Conservation (phyloP, 2,797 vertebrate genomes). For the Tympanoctomys barrerae region DNA sequence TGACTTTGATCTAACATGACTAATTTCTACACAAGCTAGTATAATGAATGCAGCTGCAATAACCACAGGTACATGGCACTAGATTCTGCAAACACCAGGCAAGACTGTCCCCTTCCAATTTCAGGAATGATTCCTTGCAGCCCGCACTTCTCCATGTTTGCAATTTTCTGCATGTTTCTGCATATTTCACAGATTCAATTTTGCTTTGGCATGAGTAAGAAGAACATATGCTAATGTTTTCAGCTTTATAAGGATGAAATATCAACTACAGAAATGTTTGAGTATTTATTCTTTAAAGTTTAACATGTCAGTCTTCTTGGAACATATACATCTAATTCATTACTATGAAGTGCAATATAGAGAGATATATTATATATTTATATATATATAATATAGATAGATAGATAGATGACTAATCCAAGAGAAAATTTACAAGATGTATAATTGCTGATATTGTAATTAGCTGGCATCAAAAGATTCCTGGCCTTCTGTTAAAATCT, state of each 20-base stretch:
- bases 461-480: constrained; percentile 76
- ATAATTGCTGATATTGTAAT: constrained; percentile 79
- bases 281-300: constrained; percentile 59
- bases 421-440: constrained; percentile 70
- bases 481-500: constrained; percentile 78
- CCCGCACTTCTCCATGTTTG: constrained; percentile 2
- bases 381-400: neutral
- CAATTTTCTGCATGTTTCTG: constrained; percentile 29
- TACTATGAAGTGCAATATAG: constrained; percentile 25
- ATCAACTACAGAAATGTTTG: neutral
- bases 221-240: neutral
- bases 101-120: neutral
- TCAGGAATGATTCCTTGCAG: constrained; percentile 45
- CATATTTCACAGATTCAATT: neutral
- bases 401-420: neutral
- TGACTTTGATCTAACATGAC: constrained; percentile 28
- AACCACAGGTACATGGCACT: neutral
- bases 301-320: neutral
- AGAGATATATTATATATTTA: neutral
- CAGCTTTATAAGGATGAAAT: constrained; percentile 58
- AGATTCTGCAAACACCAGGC: neutral
- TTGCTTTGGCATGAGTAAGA: constrained; percentile 6
- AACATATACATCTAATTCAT: constrained; percentile 59
- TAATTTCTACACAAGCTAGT: constrained; percentile 36
- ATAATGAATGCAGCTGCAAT: neutral